Conservation (phyloP, 2,113 vertebrate species). For the Hirundichthys speculiger region DNA sequence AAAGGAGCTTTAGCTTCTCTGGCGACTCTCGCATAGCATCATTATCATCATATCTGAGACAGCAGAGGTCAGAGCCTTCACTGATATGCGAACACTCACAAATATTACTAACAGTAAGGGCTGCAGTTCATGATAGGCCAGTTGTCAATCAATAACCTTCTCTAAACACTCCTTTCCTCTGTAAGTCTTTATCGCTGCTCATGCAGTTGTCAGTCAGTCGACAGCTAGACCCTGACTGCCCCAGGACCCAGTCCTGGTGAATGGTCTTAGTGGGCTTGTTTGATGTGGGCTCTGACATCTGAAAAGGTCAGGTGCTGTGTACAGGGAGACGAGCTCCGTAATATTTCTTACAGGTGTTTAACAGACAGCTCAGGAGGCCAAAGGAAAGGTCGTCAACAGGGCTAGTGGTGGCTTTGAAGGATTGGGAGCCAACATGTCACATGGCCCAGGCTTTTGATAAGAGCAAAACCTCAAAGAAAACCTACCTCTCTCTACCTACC, state of each 20-base stretch:
- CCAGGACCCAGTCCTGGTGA: conserved; percentile 50
- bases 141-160: conserved; percentile 75
- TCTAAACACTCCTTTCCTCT: conserved; percentile 61
- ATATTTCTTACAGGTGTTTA: conserved; percentile 81
- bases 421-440: conserved; percentile 54
- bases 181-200: conserved; percentile 62
- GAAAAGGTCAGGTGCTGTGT: conserved; percentile 78
- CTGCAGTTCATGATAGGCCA: conserved; percentile 68
- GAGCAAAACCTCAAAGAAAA: conserved; percentile 39
- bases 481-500: too few relatives aligned
- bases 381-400: conserved; percentile 64
- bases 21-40: conserved; percentile 49
- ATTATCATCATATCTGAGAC: conserved; percentile 51
- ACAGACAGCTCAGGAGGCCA: conserved; percentile 70
- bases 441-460: conserved; percentile 58
- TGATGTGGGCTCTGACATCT: conserved; percentile 77
- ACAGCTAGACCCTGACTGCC: conserved; percentile 44
- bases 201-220: conserved; percentile 75
- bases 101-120: conserved; percentile 49
- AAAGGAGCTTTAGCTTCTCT: conserved; percentile 55
- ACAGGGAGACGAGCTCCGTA: conserved; percentile 65
- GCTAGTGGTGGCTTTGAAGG: conserved; percentile 67
- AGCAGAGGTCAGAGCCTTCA: conserved; percentile 57
- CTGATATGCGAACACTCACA: conserved; percentile 9
- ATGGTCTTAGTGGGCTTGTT: conserved; percentile 74